Percentiles rank a stretch among this genome's conserved stretches.
These are phyloP conservation scores for Gisinianus flammeolus DNA, from an alignment of 2,888 invertebrate species.

Conservation along the genomic window DNA sequence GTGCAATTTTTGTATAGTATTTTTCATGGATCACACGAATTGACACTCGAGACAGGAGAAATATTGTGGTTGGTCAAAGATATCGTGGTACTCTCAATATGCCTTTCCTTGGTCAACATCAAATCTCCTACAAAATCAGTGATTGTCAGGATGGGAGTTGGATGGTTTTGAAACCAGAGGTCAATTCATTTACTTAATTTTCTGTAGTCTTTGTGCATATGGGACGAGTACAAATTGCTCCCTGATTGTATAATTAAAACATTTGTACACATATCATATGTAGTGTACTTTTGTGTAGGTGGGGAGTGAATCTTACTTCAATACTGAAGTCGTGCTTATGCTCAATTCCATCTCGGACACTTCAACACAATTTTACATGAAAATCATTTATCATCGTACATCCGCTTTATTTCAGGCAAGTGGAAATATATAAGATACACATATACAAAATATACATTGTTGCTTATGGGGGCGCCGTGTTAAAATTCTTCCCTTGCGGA, in stretches of 20 bases:
- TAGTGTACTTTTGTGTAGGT: not conserved
- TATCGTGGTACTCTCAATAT: conserved; percentile 53
- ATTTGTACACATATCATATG: not conserved
- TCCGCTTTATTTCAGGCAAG: conserved; percentile 56
- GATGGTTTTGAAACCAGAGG: conserved; percentile 51
- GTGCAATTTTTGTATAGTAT: conserved; percentile 43
- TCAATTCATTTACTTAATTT: too few relatives aligned
- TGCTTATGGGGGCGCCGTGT: too few relatives aligned
- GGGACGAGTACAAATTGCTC: not conserved
- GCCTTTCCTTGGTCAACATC: conserved; percentile 55
- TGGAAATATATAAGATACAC: not conserved
- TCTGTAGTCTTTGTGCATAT: not conserved
- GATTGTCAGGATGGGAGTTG: conserved; percentile 53
- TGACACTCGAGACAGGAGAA: conserved; percentile 48
- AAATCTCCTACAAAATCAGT: conserved; percentile 48
- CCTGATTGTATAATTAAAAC: not conserved
- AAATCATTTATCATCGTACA: conserved; percentile 54
- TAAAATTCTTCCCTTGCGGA: too few relatives aligned
- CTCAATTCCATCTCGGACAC: conserved; percentile 48
- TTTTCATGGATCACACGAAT: conserved; percentile 54
- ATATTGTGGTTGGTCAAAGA: conserved; percentile 51
- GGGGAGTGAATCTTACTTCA: conserved; percentile 47
- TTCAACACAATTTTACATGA: conserved; percentile 55
- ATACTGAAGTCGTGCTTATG: conserved; percentile 52
- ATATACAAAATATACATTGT: too few relatives aligned